Base-by-base conservation (phyloP, 1,140 invertebrate genomes). In the Megalopta genalis region DNA sequence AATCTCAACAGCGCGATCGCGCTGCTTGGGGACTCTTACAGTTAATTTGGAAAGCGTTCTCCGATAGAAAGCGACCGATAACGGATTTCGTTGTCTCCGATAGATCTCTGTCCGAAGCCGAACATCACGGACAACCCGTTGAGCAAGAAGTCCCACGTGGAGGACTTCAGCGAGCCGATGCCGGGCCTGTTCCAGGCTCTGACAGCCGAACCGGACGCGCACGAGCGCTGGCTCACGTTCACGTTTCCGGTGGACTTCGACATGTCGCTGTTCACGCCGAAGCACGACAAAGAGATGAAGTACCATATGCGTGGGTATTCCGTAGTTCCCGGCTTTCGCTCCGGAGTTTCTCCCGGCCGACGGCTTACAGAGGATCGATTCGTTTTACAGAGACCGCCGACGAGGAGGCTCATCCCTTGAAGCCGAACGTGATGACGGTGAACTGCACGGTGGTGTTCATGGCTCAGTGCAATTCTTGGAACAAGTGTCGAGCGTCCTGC, bases 381-480 rank as follows among this genome's bases (percentile, higher is more conserved):
- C 74, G 72, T 79, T 88, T 86, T 65, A 49, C 92, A 96, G 95
- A 96, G 90, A 95, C 93, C 70, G 90, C 94, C 54, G 95, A 96
- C 78, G 95, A 94, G 80, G 92, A 93, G 12, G 88, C 86, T 49
- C 85, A 94, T 83, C 93, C 95, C 4, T 86, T 94, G 23, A 96
- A 95, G 88, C 93, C 93, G 2, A 95, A 96, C 88, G 90, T 93
- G 9, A 93, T 95, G 80, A 95, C 95, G 7, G 93, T 97, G 0
- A 99, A 99, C 93, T 99, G 98, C 90, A 98, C 97, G 10, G 98
- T 99, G 0, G 97, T 97, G 2, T 99, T 97, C 91, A 96, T 98
- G 95, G 95, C 96, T 27, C 95, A 98, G 87, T 99, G 98, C 90
- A 96, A 97, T 93, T 97, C 98, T 4, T 96, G 96, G 93, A 95